A percentile compares a stretch with the other conserved stretches of the same genome.
phyloP scores from a whole-genome alignment of 2,888 invertebrate species.

The Plebejus melissa region DNA sequence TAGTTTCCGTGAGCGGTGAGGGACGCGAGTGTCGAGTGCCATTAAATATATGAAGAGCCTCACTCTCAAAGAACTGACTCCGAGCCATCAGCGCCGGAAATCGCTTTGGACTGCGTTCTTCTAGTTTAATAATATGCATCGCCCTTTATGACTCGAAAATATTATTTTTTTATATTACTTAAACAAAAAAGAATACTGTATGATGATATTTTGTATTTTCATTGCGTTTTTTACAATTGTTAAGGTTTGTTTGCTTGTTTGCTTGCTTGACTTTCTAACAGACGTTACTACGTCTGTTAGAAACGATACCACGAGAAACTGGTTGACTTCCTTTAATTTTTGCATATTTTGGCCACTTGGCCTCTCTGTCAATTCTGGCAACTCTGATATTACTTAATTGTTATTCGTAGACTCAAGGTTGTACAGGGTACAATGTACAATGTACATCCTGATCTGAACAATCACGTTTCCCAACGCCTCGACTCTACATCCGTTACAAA shows the following conservation, averaged over 20 bases:
- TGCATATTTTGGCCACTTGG: too few species aligned
- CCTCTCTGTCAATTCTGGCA: too few species aligned
- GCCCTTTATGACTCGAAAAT: not conserved
- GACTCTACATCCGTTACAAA: conserved; percentile 3
- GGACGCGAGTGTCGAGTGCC: not conserved
- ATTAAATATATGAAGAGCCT: conserved; percentile 20
- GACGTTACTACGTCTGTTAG: too few species aligned
- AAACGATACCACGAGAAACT: too few species aligned
- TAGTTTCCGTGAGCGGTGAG: not conserved
- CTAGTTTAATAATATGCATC: not conserved
- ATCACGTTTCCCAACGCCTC: not conserved
- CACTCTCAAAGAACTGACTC: conserved; percentile 8
- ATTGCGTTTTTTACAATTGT: not conserved
- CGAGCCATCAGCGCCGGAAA: not conserved
- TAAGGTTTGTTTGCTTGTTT: too few species aligned
- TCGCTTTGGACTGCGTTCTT: conserved; percentile 8
- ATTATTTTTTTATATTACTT: not conserved
- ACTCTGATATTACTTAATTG: too few species aligned
- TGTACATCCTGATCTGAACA: not conserved
- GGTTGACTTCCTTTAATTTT: too few species aligned
- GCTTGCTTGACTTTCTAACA: not conserved
- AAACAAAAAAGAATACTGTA: not conserved
- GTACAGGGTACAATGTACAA: too few species aligned
- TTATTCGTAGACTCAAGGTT: too few species aligned
- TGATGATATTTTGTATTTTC: not conserved